phyloP scores from a whole-genome alignment of 2,797 vertebrate species.

The Monodelphis domestica region DNA sequence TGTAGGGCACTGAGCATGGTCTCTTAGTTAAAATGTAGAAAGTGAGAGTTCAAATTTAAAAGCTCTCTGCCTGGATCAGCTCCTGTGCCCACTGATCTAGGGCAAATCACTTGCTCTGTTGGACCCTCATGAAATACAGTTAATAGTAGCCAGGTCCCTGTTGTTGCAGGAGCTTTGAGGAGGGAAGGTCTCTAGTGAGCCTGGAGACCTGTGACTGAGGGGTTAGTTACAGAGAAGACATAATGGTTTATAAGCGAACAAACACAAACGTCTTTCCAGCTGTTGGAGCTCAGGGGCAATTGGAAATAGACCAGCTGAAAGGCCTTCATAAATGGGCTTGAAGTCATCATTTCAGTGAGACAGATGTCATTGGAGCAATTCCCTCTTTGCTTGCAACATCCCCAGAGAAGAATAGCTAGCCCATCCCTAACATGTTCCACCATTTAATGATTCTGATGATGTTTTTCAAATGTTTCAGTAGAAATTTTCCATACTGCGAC shows the following conservation, averaged over 20 bases:
- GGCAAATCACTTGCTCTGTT: slow-evolving; percentile 30
- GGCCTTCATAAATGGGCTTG: slow-evolving; percentile 25
- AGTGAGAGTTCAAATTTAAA: slow-evolving; percentile 34
- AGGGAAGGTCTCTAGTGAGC: neutral
- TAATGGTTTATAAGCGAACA: slow-evolving; percentile 13
- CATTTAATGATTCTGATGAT: slow-evolving; percentile 35
- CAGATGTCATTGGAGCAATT: neutral
- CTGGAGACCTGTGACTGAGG: slow-evolving; percentile 26
- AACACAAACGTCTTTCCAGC: neutral
- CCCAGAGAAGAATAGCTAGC: slow-evolving; percentile 13
- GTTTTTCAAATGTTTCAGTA: slow-evolving; percentile 35
- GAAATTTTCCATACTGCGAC: slow-evolving; percentile 32
- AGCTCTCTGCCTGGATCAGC: neutral
- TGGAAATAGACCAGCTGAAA: neutral
- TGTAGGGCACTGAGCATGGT: slow-evolving; percentile 19
- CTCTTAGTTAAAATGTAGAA: slow-evolving; percentile 50
- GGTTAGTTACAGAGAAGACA: neutral
- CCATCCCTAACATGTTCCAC: neutral
- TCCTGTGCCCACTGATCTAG: slow-evolving; percentile 9
- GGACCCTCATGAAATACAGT: slow-evolving; percentile 31
- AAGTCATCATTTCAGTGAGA: neutral
- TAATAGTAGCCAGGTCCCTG: neutral
- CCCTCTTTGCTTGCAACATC: slow-evolving; percentile 3
- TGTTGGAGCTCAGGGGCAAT: neutral
- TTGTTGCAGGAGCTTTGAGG: slow-evolving; percentile 15